These are phyloP conservation scores for Aptenodytes patagonicus DNA, from an alignment of 2,113 vertebrate species.

Conservation along the genomic window DNA sequence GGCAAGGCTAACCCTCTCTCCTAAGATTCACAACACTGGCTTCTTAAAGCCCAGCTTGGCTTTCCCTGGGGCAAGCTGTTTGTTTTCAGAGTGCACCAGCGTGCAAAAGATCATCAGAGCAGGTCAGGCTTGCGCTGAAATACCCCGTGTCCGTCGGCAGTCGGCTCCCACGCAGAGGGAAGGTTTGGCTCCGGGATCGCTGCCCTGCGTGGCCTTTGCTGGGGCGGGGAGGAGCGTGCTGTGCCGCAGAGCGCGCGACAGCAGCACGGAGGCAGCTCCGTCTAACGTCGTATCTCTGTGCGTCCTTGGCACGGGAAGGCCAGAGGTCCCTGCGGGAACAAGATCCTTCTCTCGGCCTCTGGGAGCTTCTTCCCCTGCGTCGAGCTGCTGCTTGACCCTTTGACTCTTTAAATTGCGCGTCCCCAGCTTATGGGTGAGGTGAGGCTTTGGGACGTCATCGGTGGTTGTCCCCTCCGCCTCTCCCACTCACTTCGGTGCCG, in stretches of 20 bases:
- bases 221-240: rapidly evolving
- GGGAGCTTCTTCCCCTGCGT: neutral
- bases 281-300: rapidly evolving
- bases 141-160: rapidly evolving
- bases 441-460: rapidly evolving
- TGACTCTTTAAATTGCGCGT: neutral
- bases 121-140: neutral
- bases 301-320: neutral
- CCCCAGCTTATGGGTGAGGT: too few relatives aligned
- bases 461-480: neutral
- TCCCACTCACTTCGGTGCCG: rapidly evolving
- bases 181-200: neutral
- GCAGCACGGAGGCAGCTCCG: neutral
- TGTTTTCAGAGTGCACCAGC: neutral
- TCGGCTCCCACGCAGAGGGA: rapidly evolving
- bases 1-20: neutral
- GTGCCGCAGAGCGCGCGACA: rapidly evolving
- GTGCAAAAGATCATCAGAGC: neutral
- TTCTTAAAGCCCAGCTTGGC: neutral
- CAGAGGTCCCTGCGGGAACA: neutral
- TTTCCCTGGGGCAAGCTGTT: neutral
- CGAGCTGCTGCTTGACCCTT: rapidly evolving
- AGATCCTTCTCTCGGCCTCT: neutral
- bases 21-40: neutral
- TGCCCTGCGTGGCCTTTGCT: neutral